Percentiles rank a stretch among this genome's conserved stretches.
Conservation (phyloP, 2,888 invertebrate species). For the Lingula anatina region DNA sequence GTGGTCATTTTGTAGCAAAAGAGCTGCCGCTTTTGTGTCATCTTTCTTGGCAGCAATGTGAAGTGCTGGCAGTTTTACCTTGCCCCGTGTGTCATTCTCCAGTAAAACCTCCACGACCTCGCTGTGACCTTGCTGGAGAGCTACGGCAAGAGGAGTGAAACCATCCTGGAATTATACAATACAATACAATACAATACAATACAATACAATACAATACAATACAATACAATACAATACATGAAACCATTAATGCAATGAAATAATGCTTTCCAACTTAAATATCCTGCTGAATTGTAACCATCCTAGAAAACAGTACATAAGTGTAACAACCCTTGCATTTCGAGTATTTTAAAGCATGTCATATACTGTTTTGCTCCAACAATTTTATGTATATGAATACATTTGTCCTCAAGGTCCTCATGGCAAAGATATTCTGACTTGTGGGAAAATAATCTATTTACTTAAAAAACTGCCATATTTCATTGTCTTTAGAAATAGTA, state of each 20-base stretch:
- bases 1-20: slow-evolving; percentile 94
- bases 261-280: not conserved
- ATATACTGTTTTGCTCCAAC: no score
- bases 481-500: no score
- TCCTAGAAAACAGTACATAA: not conserved
- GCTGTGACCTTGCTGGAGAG: slow-evolving; percentile 97
- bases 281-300: not conserved
- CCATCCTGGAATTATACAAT: slow-evolving; percentile 79
- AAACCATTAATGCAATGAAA: not conserved
- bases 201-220: not conserved
- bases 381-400: no score
- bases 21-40: slow-evolving; percentile 94
- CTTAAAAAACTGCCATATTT: no score
- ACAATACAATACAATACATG: not conserved
- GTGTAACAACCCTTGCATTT: no score
- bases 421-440: no score
- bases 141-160: slow-evolving; percentile 97
- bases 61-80: slow-evolving; percentile 92
- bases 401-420: no score
- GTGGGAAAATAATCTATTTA: no score
- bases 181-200: no score
- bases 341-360: no score
- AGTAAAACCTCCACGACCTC: slow-evolving; percentile 95
- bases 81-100: slow-evolving; percentile 95
- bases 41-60: slow-evolving; percentile 99